Base-by-base conservation (phyloP, 2,113 vertebrate genomes). In the Crotalus horridus region DNA sequence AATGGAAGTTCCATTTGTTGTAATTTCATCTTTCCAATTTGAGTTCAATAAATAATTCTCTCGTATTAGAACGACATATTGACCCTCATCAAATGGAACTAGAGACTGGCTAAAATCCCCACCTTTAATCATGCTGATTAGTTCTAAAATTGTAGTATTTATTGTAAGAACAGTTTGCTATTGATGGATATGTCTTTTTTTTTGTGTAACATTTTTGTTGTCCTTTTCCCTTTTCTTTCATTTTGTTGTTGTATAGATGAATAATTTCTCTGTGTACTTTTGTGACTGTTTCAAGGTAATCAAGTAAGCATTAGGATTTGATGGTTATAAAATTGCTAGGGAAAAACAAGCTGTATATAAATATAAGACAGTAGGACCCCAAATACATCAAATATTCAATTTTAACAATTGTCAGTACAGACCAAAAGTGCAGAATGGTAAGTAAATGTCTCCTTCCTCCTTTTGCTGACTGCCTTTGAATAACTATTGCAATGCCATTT, bases 291-390 rank as follows among this genome's bases (percentile, higher is more conserved):
- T 90, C 59, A 33, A 89, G 88, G 51, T 93, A 74, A n/a, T 53
- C 92, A 55, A 23, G 13, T 24, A 24, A 93, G 69, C 85, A 58
- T 91, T 1, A 86, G 26, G n/a, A 39, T 91, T 4, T 17, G 93
- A 29, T 29, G 39, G 53, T 61, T 95, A 26, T 90, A 90, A 95
- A 91, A 86, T 56, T 90, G 6, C 6, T 89, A 90, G 91, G 92
- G 87, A 33, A 55, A 91, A 33, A 86, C 24, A 53, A 13, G 0
- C 1, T 58, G 61, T 91, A 1, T 81, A 85, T 89, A 93, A 94
- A 92, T 81, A 53, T 33, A 89, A 61, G 20, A 64, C 12, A 92
- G 23, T 39, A 29, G 86, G n/a, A 81, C 53, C n/a, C 43, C 33
- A 54, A 53, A 21, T 90, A 20, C 64, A 81, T 13, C 20, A 81